Evolutionary conservation across 2,113 vertebrate genomes (phyloP).

Genomic region (Ranitomeya imitator): DNA sequence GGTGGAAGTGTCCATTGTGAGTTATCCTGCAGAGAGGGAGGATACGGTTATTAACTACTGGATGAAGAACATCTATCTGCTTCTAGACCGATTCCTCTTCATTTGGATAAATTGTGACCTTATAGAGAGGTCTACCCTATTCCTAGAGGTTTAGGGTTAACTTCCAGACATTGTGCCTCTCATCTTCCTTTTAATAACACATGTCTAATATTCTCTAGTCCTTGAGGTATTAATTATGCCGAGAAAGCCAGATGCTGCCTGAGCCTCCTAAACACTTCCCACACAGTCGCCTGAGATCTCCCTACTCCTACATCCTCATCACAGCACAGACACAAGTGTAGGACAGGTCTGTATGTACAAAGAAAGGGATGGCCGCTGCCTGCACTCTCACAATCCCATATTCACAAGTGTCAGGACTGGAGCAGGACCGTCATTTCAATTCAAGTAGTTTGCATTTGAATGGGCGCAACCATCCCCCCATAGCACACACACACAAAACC

Average conservation of each 20-base stretch:
- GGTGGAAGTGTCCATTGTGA: conserved; percentile 40
- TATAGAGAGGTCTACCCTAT: not conserved
- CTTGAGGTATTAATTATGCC: conserved; percentile 52
- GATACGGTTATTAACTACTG: not conserved
- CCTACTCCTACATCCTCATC: not conserved
- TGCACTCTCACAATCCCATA: not conserved
- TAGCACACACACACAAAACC: conserved; percentile 4
- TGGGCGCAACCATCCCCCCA: conserved; percentile 37
- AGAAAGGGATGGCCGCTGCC: not conserved
- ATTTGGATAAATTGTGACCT: not conserved
- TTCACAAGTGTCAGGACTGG: not conserved
- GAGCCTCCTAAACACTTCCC: conserved; percentile 18
- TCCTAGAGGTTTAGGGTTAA: not conserved
- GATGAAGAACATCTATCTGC: not conserved
- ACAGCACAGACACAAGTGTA: not conserved
- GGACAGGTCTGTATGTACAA: not conserved
- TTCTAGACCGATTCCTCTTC: not conserved
- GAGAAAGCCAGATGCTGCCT: conserved; percentile 37
- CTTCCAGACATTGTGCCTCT: not conserved
- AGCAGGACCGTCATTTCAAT: not conserved
- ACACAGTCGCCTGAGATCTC: not conserved
- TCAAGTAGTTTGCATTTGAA: conserved; percentile 50
- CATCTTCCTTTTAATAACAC: not conserved
- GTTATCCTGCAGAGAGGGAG: not conserved
- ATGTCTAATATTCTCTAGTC: conserved; percentile 6